Percentiles rank a stretch among this genome's conserved stretches.
These are phyloP conservation scores for Agrochola lota DNA, from an alignment of 2,888 invertebrate species.

Conservation along the genomic window DNA sequence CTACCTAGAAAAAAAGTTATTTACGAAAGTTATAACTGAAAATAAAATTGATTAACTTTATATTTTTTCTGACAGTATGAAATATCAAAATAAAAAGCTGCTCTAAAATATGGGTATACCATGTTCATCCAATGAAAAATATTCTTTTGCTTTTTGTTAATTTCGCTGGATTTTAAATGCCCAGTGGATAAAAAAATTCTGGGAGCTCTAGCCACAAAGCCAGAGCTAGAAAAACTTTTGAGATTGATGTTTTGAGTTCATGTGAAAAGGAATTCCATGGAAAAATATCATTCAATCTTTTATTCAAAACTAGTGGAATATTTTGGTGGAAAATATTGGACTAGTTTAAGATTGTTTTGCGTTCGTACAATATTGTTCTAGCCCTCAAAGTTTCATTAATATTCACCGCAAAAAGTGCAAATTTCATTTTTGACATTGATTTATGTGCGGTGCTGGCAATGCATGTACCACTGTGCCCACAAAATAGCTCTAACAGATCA, in stretches of 20 bases:
- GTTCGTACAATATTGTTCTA: constrained; percentile 68
- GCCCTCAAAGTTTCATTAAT: constrained; percentile 82
- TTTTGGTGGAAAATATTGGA: constrained; percentile 10
- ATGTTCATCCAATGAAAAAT: constrained; percentile 34
- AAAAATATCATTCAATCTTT: constrained; percentile 10
- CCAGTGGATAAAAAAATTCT: constrained; percentile 9
- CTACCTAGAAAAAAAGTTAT: constrained; percentile 1
- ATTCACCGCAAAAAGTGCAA: constrained; percentile 83
- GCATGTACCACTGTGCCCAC: constrained; percentile 74
- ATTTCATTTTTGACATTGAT: constrained; percentile 86
- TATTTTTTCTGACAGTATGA: background rate
- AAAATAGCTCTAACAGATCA: constrained; percentile 67
- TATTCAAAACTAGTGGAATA: constrained; percentile 15
- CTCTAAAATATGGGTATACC: constrained; percentile 19
- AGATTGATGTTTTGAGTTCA: constrained; percentile 25
- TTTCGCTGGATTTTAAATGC: constrained; percentile 30
- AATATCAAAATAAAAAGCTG: constrained; percentile 25
- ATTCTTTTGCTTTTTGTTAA: constrained; percentile 44
- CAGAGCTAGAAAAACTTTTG: background rate
- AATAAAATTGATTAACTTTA: background rate
- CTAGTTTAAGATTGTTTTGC: constrained; percentile 19
- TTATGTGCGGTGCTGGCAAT: constrained; percentile 76
- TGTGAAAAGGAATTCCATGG: constrained; percentile 23
- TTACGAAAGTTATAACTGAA: background rate
- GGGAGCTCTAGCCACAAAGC: background rate